Evolutionary conservation across 1,140 invertebrate species (phyloP).

Genomic region (Coenobita brevimanus): DNA sequence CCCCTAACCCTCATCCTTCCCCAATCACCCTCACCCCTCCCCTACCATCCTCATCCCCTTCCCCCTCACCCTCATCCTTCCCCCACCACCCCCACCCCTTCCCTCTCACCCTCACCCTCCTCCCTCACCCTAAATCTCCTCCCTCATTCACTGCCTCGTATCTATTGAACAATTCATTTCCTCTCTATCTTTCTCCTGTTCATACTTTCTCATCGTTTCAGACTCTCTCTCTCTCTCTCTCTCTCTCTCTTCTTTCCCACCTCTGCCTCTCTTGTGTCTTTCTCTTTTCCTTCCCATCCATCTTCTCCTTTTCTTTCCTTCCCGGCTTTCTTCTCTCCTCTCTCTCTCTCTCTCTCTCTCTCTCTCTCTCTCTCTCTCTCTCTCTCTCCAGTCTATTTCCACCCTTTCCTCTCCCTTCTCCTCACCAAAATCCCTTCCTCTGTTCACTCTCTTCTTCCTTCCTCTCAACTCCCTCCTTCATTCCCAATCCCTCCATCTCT

Average conservation of each 20-base stretch:
- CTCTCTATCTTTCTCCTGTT: too few relatives aligned
- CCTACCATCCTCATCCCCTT: too few relatives aligned
- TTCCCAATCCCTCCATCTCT: not conserved
- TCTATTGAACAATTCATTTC: not conserved
- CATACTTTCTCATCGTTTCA: too few relatives aligned
- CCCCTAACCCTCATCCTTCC: too few relatives aligned
- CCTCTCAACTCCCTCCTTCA: not conserved
- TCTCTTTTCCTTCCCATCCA: too few relatives aligned
- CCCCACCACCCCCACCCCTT: not conserved
- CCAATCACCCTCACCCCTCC: too few relatives aligned
- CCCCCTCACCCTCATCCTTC: too few relatives aligned
- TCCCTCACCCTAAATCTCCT: not conserved
- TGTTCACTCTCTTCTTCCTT: not conserved
- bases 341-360: not conserved
- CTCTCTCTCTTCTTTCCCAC: not conserved
- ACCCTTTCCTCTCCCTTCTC: not conserved
- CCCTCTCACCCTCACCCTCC: constrained; percentile 2
- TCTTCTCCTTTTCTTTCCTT: not conserved
- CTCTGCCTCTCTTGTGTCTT: too few relatives aligned
- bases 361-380: not conserved
- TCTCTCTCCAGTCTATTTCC: not conserved
- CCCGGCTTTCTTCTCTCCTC: not conserved
- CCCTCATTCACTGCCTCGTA: not conserved
- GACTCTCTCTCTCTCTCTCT: not conserved
- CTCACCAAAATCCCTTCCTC: not conserved